Evolutionary conservation across 2,113 vertebrate species (phyloP), one percentile per base, ranked within the genome.

Genomic region (Ivindomyrus marchei): DNA sequence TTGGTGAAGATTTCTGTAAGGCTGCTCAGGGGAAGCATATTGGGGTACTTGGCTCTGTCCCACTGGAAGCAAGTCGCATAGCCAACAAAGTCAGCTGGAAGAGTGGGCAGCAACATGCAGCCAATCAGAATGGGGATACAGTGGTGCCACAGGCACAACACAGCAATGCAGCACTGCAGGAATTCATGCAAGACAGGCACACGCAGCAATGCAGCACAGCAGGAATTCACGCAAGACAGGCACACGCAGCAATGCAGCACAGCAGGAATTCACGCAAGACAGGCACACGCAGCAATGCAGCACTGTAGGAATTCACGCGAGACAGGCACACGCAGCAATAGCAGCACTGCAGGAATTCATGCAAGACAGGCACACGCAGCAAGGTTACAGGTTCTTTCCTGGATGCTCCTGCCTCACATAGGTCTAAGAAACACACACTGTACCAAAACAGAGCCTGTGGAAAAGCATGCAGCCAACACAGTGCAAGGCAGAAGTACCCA

Each of bases 1-100:
- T 98, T 99, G 89, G 93, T 89, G 90, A 99, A 96, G n/a, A 97
- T 95, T 90, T 98, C 98, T 91, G 96, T 94, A 93, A 99, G 96
- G 47, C 92, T 94, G 93, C 96, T 96, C 92, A 99, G 95, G 0
- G 98, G 96, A 94, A 98, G 96, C 92, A 97, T 96, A 15, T 96
- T 95, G 15, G 98, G 96, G 88, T 98, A 99, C 91, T 98, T 99
- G 94, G 97, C 98, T 96, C 97, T 97, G 96, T 99, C 98, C 98
- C 98, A 99, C 89, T 99, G 97, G 93, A 99, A 99, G 86, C 93
- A 96, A 77, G 96, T 97, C 94, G 98, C 92, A 3, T 98, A 98
- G 92, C 95, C 97, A 56, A 97, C 94, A 90, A 98, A 91, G 90
- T 99, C 97, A 92, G 97, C 98, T 99, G 94, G 42, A 83, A 93